Conservation (phyloP, 2,888 invertebrate genomes). For the Xylota segnis region DNA sequence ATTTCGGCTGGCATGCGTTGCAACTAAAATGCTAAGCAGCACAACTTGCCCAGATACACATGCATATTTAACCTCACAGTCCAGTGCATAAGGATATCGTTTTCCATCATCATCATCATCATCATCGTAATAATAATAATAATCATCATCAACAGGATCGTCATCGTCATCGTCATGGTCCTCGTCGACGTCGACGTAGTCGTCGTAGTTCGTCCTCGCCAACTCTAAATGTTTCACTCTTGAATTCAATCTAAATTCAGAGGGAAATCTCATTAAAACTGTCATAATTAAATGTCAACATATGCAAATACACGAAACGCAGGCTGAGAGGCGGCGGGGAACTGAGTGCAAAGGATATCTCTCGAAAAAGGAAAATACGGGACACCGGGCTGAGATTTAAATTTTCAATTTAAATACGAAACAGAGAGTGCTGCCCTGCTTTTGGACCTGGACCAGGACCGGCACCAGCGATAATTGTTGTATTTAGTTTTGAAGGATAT, state of each 20-base stretch:
- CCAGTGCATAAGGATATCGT: constrained; percentile 61
- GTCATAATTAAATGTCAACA: constrained; percentile 81
- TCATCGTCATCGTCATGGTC: constrained; percentile 9
- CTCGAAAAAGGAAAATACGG: constrained; percentile 33
- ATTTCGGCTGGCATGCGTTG: constrained; percentile 24
- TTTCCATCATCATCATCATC: constrained; percentile 61
- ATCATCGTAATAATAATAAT: constrained; percentile 19
- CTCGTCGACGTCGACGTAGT: not conserved
- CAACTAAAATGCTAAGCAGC: constrained; percentile 53
- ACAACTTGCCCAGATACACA: constrained; percentile 11
- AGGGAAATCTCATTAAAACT: constrained; percentile 80
- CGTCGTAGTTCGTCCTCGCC: constrained; percentile 66
- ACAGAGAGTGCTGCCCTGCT: constrained; percentile 55
- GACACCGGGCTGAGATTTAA: constrained; percentile 72
- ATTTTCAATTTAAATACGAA: constrained; percentile 77
- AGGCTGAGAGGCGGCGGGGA: constrained; percentile 30
- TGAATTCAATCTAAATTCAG: constrained; percentile 76
- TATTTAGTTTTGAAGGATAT: constrained; percentile 69
- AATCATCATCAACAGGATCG: constrained; percentile 73
- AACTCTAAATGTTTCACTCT: constrained; percentile 75
- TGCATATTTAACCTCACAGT: constrained; percentile 48
- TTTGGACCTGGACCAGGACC: constrained; percentile 8
- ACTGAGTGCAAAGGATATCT: constrained; percentile 45
- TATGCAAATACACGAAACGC: constrained; percentile 79
- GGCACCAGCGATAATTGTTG: constrained; percentile 67